phyloP scores from a whole-genome alignment of 2,113 vertebrate genomes.

The Albula goreensis region DNA sequence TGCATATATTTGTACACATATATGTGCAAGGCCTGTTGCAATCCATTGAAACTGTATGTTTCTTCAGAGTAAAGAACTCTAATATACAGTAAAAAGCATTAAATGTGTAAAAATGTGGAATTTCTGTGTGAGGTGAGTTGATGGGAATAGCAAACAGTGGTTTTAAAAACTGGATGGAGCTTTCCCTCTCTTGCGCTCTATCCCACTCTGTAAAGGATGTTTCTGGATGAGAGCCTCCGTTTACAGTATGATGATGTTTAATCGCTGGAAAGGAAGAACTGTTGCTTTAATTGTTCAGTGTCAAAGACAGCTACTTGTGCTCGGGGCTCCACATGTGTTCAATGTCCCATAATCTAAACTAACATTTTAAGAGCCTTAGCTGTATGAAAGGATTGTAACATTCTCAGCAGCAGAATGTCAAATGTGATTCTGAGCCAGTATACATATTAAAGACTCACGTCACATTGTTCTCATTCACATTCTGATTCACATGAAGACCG shows the following conservation, averaged over 20 bases:
- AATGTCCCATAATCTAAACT: conserved; percentile 25
- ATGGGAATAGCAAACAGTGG: too few relatives aligned
- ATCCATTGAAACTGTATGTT: too few relatives aligned
- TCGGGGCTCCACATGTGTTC: conserved; percentile 15
- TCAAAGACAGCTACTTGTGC: conserved; percentile 17
- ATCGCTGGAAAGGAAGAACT: conserved; percentile 15
- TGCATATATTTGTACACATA: too few relatives aligned
- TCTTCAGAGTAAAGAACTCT: too few relatives aligned
- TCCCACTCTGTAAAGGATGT: too few relatives aligned
- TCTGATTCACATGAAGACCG: too few relatives aligned
- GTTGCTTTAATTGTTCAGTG: conserved; percentile 20
- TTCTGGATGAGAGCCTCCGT: neutral
- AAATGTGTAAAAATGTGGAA: too few relatives aligned
- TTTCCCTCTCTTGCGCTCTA: neutral
- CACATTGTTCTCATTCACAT: neutral
- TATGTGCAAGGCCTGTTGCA: too few relatives aligned
- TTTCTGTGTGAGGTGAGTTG: too few relatives aligned
- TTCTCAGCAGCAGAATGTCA: conserved; percentile 20
- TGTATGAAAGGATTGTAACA: conserved; percentile 16
- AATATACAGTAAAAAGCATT: too few relatives aligned
- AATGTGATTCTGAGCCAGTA: conserved; percentile 17
- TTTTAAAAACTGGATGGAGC: neutral
- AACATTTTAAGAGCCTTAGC: conserved; percentile 22
- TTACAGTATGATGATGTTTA: conserved; percentile 5
- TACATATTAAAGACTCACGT: conserved; percentile 6